phyloP scores from a whole-genome alignment of 2,797 vertebrate genomes.

The Eutrigla gurnardus region DNA sequence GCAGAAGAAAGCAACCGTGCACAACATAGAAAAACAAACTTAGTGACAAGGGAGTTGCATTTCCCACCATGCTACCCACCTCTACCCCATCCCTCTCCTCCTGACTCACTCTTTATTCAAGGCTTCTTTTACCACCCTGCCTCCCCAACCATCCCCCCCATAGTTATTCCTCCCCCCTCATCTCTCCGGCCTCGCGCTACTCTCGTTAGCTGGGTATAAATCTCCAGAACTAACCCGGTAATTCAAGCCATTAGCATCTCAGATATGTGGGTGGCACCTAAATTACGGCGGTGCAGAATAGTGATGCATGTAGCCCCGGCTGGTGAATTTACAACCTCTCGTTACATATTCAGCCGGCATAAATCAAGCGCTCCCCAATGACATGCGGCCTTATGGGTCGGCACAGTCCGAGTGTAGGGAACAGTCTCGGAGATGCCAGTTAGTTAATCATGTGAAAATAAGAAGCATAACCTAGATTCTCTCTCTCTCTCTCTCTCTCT shows the following conservation, averaged over 20 bases:
- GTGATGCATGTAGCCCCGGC: slow-evolving; percentile 76
- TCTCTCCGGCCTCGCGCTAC: slow-evolving; percentile 31
- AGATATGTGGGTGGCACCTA: slow-evolving; percentile 86
- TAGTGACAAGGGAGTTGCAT: background rate
- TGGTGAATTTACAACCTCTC: slow-evolving; percentile 92
- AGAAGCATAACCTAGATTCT: slow-evolving; percentile 67
- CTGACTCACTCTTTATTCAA: slow-evolving; percentile 42
- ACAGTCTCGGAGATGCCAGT: slow-evolving; percentile 83
- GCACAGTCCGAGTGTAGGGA: slow-evolving; percentile 83
- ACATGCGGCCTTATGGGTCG: slow-evolving; percentile 77
- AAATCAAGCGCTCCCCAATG: slow-evolving; percentile 78
- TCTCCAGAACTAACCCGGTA: slow-evolving; percentile 86
- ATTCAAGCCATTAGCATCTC: slow-evolving; percentile 93
- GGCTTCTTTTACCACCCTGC: slow-evolving; percentile 29
- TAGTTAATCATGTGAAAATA: slow-evolving; percentile 84
- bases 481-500: too few species aligned
- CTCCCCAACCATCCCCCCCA: slow-evolving; percentile 8
- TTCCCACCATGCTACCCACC: slow-evolving; percentile 3
- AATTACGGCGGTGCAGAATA: slow-evolving; percentile 84
- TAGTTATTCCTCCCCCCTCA: slow-evolving; percentile 39
- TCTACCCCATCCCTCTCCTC: slow-evolving; percentile 14
- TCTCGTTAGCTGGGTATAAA: slow-evolving; percentile 87
- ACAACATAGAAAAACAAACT: background rate
- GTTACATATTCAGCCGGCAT: slow-evolving; percentile 93
- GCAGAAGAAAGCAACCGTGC: background rate